Evolutionary conservation across 2,888 invertebrate genomes (phyloP).

Genomic region (Hyles lineata): DNA sequence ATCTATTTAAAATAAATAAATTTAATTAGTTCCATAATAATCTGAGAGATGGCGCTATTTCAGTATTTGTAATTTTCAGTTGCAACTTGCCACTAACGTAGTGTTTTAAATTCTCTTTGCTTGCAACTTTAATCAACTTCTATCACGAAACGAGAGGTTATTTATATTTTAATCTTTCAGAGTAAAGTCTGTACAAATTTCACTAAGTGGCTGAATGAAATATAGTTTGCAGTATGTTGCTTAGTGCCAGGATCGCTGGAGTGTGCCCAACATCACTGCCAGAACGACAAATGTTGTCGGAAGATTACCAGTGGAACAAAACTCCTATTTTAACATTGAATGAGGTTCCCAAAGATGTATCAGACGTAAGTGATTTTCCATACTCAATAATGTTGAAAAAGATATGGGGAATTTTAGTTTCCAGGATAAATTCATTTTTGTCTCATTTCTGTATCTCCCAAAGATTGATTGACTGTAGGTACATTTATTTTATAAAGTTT

Average conservation of each 20-base stretch:
- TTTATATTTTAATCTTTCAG: not conserved
- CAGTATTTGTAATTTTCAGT: not conserved
- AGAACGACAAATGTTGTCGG: not conserved
- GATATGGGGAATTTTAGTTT: too few species aligned
- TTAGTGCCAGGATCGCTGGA: not conserved
- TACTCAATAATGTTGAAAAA: too few species aligned
- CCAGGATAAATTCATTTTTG: too few species aligned
- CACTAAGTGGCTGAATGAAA: not conserved
- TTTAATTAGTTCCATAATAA: too few species aligned
- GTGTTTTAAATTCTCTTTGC: too few species aligned
- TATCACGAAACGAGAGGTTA: not conserved
- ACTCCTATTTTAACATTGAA: not conserved
- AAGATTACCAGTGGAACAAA: not conserved
- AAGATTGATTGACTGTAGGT: too few species aligned
- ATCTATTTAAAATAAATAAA: too few species aligned
- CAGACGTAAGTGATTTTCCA: not conserved
- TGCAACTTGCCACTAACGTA: too few species aligned
- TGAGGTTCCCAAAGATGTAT: not conserved
- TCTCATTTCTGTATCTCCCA: too few species aligned
- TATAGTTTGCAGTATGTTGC: not conserved
- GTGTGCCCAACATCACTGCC: not conserved
- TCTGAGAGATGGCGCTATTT: not conserved
- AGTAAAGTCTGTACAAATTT: not conserved
- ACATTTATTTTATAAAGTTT: too few species aligned
- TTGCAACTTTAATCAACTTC: too few species aligned